Evolutionary conservation across 2,797 vertebrate species (phyloP), one percentile per base, ranked within the genome.

Genomic region (Enteromius unitaeniatus): DNA sequence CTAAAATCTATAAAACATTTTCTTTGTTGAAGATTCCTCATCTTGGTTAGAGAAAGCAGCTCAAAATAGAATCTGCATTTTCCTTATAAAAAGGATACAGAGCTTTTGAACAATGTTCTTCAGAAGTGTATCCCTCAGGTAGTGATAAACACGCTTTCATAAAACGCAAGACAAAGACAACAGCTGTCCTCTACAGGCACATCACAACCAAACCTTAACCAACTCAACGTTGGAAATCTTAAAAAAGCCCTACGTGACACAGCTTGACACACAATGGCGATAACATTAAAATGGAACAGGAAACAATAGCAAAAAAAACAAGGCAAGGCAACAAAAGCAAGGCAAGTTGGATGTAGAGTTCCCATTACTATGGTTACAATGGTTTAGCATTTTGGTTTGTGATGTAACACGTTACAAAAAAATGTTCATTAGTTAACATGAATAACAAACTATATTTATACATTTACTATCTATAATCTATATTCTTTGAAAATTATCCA

Each of bases 381-480:
- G 23, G 37, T 81, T 72, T 31, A 21, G 37, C 67, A 60, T 42
- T 53, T 23, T 69, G 34, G 6, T 68, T 79, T 42, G 60, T n/a
- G 78, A 34, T 42, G 1, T 3, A 37, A 37, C 49, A 55, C 49
- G n/a, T 74, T n/a, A 37, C 28, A 55, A 15, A 15, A n/a, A 37
- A 58, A n/a, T 7, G 58, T 58, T 55, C 21, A 55, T 34, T 40
- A 37, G 34, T 67, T 13, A 34, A 13, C 11, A 55, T 15, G 21
- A 55, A 21, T 10, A 51, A 73, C 19, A 19, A 74, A 37, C 69
- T 26, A 23, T 17, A 70, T 13, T 23, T 26, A 31, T 67, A 4
- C 17, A 42, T 8, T n/a, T 42, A 42, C 34, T 37, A 37, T 37
- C 34, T 34, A 34, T 34, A 26, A 60, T 69, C 4, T 45, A 58